Conservation (phyloP, 1,140 invertebrate species). For the Leptopilina clavipes region DNA sequence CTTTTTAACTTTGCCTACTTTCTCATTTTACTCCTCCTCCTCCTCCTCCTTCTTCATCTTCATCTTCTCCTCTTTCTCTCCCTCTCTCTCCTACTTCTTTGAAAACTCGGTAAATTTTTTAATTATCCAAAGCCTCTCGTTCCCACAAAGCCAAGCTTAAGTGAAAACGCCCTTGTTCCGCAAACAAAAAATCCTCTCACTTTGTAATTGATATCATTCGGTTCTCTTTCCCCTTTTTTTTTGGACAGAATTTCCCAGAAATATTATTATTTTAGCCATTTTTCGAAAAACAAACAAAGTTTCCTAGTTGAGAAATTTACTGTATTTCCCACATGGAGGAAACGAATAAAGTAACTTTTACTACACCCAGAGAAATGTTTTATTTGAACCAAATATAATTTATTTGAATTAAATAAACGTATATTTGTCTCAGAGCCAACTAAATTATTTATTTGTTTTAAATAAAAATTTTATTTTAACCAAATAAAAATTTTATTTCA, state of each 20-base stretch:
- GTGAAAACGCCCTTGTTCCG: conserved; percentile 14
- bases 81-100: neutral
- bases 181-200: conserved; percentile 26
- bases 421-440: too few relatives aligned
- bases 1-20: conserved; percentile 14
- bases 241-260: neutral
- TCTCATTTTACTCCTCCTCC: conserved; percentile 34
- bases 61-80: conserved; percentile 7
- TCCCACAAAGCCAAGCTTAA: neutral
- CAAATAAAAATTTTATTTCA: too few relatives aligned
- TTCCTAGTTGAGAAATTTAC: too few relatives aligned
- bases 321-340: too few relatives aligned
- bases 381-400: too few relatives aligned
- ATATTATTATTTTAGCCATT: neutral
- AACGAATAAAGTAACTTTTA: too few relatives aligned
- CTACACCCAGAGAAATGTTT: too few relatives aligned
- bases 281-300: too few relatives aligned
- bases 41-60: too few relatives aligned
- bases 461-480: too few relatives aligned
- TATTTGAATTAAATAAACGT: too few relatives aligned
- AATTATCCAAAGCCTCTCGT: conserved; percentile 40
- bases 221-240: neutral
- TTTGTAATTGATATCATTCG: conserved; percentile 27
- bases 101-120: conserved; percentile 44
- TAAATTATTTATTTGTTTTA: too few relatives aligned